Evolutionary conservation across 92 coral and sea anemone species (phyloP), one percentile per base, ranked within the genome.

Genomic region (Paramuricea clavata): DNA sequence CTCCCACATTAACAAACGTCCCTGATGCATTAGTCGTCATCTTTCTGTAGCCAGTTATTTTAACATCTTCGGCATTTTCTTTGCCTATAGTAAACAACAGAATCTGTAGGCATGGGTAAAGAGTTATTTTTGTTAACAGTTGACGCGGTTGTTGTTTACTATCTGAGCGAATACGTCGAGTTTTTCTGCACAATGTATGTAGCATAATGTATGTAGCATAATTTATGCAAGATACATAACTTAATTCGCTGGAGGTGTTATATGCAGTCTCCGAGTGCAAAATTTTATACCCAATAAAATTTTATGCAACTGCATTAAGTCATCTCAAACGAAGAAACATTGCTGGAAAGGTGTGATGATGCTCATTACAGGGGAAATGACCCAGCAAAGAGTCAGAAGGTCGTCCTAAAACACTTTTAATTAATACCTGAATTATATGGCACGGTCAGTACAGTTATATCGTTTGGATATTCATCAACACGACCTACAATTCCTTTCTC

Each of bases 371-470:
- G 5, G 28, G 12, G 12, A 57, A 19, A 57, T 57, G 5, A 57
- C 28, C 44, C 10, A 10, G 44, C 10, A 10, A 39, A 4, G 4
- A 4, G 4, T 4, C 4, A 39, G 10, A 39, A 33, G 33, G 15
- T 64, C 16, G 2, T 27, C 16, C 16, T n/a, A 12, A 36, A 16
- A 15, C n/a, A 22, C 7, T 23, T 41, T 15, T 5, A 19, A 35
- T 41, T 49, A 54, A 42, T 32, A 76, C 81, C 81, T 76, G 81
- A 76, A 49, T 76, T 76, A 39, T 76, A 50, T 0, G 81, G 81
- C 44, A 76, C 82, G 7, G 82, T 49, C 25, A 76, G 19, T 49
- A 76, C 69, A 35, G 82, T 76, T 28, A 76, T 49, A 32, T 76
- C 68, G 67, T 76, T 60, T 2, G 82, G 82, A 76, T 76, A 76